These are phyloP conservation scores for Eupithecia abbreviata DNA, from an alignment of 2,888 invertebrate species.

Conservation along the genomic window DNA sequence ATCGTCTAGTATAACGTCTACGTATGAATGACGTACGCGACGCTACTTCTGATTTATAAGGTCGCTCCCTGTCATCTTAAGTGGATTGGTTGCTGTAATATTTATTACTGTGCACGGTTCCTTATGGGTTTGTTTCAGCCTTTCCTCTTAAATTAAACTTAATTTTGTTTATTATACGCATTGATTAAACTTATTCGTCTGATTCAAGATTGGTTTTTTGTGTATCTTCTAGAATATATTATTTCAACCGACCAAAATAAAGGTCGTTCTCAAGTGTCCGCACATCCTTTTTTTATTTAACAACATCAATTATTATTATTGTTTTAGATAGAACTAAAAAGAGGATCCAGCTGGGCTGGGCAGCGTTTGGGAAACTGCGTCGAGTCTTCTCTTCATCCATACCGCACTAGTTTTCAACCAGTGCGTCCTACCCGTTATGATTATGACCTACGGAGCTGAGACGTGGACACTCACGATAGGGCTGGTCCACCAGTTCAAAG, in stretches of 20 bases:
- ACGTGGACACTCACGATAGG: too few relatives aligned
- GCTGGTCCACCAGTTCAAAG: too few relatives aligned
- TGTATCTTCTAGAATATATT: neutral
- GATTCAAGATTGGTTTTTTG: neutral
- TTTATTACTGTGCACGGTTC: slow-evolving; percentile 1
- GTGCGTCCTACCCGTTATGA: too few relatives aligned
- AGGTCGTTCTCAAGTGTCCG: neutral
- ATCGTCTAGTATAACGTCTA: slow-evolving; percentile 33
- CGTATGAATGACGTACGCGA: slow-evolving; percentile 31
- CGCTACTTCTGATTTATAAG: slow-evolving; percentile 28
- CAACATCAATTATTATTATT: neutral
- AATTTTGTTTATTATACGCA: neutral
- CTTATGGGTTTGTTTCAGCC: neutral
- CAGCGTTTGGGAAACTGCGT: too few relatives aligned
- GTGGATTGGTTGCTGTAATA: slow-evolving; percentile 27
- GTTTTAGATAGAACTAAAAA: neutral
- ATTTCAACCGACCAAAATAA: neutral
- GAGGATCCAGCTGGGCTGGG: too few relatives aligned
- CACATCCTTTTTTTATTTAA: neutral
- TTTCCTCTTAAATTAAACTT: neutral
- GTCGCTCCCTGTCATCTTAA: slow-evolving; percentile 23
- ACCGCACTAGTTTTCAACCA: too few relatives aligned
- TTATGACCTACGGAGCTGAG: too few relatives aligned
- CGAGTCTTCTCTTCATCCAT: too few relatives aligned
- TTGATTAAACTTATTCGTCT: neutral